These are phyloP conservation scores for Cyrtorhinus lividipennis DNA, from an alignment of 1,140 invertebrate species.

Conservation along the genomic window DNA sequence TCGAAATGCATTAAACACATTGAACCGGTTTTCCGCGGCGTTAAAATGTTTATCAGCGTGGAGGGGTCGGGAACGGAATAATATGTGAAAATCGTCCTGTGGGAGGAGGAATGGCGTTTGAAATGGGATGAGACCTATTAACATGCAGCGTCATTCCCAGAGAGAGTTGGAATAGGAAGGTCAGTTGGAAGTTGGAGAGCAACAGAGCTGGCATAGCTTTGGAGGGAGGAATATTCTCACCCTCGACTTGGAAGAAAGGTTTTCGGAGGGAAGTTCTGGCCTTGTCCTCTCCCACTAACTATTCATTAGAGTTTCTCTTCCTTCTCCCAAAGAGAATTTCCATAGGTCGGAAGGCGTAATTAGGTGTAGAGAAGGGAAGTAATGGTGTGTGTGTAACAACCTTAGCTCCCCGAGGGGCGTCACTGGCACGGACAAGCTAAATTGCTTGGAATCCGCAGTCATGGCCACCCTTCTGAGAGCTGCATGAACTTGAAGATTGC, in stretches of 20 bases:
- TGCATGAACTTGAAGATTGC: neutral
- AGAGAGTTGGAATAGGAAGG: no score
- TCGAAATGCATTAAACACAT: neutral
- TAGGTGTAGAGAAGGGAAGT: neutral
- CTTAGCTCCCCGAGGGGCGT: neutral
- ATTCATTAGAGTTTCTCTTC: conserved; percentile 1
- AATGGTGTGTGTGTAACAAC: conserved; percentile 8
- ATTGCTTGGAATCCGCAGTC: neutral
- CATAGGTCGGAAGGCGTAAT: neutral
- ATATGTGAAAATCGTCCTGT: neutral
- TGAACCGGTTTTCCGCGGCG: neutral
- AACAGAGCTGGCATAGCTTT: neutral
- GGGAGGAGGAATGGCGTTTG: no score
- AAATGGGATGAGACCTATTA: no score
- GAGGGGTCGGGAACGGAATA: no score
- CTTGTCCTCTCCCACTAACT: neutral
- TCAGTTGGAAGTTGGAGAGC: neutral
- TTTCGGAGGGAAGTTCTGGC: neutral
- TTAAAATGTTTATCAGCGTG: neutral
- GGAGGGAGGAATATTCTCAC: neutral
- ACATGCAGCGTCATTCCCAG: no score
- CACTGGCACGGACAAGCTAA: conserved; percentile 7
- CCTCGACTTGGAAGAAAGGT: neutral
- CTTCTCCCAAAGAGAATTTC: neutral
- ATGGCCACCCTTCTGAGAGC: neutral